Evolutionary conservation across 2,888 invertebrate genomes (phyloP).

Genomic region (Allolobophora icterica): DNA sequence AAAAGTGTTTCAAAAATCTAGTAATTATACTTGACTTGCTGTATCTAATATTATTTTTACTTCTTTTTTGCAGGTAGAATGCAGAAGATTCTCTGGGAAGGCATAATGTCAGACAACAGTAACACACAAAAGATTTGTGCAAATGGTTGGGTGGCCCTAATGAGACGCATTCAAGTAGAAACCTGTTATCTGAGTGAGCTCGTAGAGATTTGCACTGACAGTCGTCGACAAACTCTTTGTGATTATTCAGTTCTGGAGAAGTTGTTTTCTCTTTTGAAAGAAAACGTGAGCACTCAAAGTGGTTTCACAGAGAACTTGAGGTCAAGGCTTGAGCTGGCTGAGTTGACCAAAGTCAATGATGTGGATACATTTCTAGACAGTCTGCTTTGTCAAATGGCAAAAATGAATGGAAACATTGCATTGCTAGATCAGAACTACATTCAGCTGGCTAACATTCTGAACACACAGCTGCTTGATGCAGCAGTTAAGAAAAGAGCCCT

Average conservation of each 20-base stretch:
- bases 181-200: neutral
- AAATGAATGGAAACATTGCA: neutral
- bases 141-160: no score
- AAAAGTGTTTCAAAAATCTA: no score
- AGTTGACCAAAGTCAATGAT: neutral
- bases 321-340: neutral
- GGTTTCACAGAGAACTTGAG: neutral
- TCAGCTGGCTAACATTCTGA: neutral
- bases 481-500: no score
- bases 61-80: neutral
- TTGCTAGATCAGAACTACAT: neutral
- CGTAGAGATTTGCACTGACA: neutral
- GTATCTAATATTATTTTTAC: no score
- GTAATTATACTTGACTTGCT: no score
- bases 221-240: neutral
- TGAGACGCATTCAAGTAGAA: neutral
- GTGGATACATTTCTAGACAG: no score
- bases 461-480: no score
- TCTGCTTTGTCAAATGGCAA: neutral
- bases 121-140: no score
- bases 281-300: neutral
- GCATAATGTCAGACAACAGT: neutral
- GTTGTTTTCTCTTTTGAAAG: neutral
- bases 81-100: no score
- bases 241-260: neutral